Evolutionary conservation across 1,140 invertebrate genomes (phyloP).

Genomic region (Drosophila nigromelanica): DNA sequence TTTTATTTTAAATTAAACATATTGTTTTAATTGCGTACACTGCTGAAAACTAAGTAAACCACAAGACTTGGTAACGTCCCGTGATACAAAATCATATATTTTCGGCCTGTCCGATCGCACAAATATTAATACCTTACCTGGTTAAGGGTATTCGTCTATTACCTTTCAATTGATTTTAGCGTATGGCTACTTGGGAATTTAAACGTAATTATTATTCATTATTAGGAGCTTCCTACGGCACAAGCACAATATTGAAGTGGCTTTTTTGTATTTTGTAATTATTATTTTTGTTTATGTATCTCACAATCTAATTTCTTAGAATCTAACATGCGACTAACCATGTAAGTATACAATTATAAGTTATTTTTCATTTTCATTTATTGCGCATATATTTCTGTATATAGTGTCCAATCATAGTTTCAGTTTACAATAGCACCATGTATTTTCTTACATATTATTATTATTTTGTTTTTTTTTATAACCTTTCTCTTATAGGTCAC

Average conservation of each 20-base stretch:
- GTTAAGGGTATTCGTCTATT: neutral
- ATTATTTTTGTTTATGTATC: slow-evolving; percentile 60
- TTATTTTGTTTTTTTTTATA: slow-evolving; percentile 20
- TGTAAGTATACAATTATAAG: slow-evolving; percentile 72
- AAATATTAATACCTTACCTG: slow-evolving; percentile 14
- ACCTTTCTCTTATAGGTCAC: slow-evolving; percentile 59
- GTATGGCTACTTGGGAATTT: slow-evolving; percentile 3
- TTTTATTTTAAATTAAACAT: slow-evolving; percentile 15
- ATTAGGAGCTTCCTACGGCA: slow-evolving; percentile 46
- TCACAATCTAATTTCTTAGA: slow-evolving; percentile 75
- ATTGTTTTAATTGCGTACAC: slow-evolving; percentile 15
- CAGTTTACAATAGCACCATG: neutral
- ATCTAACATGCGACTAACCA: slow-evolving; percentile 79
- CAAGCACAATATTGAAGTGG: slow-evolving; percentile 34
- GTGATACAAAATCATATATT: slow-evolving; percentile 24
- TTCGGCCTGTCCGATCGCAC: slow-evolving; percentile 42
- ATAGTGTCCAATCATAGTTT: neutral
- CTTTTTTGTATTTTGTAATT: slow-evolving; percentile 56
- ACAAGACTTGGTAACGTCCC: slow-evolving; percentile 32
- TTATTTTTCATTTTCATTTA: slow-evolving; percentile 27
- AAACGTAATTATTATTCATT: neutral
- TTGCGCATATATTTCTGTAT: neutral
- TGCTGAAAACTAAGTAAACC: slow-evolving; percentile 27
- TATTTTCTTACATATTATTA: slow-evolving; percentile 17
- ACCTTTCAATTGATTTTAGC: neutral